phyloP scores from a whole-genome alignment of 2,888 invertebrate species.

The Chaetogeoica ovagalla region DNA sequence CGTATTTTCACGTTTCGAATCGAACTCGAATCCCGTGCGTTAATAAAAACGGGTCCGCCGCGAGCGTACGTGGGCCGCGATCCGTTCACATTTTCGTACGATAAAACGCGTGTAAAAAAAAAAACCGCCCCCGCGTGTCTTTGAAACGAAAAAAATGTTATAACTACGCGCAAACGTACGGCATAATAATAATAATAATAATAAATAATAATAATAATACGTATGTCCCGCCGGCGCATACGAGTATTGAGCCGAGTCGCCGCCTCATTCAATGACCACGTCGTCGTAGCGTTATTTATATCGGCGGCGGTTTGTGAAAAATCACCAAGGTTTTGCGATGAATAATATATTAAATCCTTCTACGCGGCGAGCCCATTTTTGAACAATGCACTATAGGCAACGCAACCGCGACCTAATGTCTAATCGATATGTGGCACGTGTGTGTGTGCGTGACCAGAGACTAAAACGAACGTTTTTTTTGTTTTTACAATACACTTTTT shows the following conservation, averaged over 20 bases:
- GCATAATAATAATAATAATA: too few relatives aligned
- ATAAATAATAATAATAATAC: too few relatives aligned
- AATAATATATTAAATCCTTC: slow-evolving; percentile 42
- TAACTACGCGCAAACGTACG: too few relatives aligned
- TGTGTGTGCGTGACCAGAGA: slow-evolving; percentile 32
- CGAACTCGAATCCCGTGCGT: too few relatives aligned
- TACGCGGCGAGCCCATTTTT: not conserved
- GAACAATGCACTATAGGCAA: slow-evolving; percentile 13
- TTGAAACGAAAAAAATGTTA: too few relatives aligned
- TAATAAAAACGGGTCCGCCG: too few relatives aligned
- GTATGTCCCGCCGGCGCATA: not conserved
- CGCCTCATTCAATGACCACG: not conserved
- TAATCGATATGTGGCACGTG: slow-evolving; percentile 27
- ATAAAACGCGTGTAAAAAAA: too few relatives aligned
- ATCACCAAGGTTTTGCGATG: slow-evolving; percentile 26
- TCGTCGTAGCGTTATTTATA: not conserved
- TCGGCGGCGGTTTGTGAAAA: slow-evolving; percentile 9
- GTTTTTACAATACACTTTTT: slow-evolving; percentile 24
- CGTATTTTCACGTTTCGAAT: too few relatives aligned
- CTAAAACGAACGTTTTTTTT: slow-evolving; percentile 46
- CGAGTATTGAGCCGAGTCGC: slow-evolving; percentile 6
- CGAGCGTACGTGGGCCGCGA: too few relatives aligned
- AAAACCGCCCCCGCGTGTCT: too few relatives aligned
- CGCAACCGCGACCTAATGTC: slow-evolving; percentile 7
- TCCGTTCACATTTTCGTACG: too few relatives aligned